Conservation (phyloP, 30 jellyfish, hydroid and myxozoan species). For the Mastigias papua region DNA sequence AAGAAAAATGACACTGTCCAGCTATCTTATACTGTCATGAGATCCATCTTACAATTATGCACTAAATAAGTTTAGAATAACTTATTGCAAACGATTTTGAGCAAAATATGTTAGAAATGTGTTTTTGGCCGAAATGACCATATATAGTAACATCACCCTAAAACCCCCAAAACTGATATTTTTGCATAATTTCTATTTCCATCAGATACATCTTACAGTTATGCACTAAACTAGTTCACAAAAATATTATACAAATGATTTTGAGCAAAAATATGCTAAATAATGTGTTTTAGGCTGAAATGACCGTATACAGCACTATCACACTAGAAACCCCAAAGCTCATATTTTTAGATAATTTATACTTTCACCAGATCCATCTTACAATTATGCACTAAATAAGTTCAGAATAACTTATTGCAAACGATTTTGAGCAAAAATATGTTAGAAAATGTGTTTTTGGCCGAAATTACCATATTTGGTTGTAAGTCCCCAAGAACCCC, state of each 20-base stretch:
- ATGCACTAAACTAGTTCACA: background rate
- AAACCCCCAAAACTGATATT: background rate
- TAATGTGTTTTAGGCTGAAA: background rate
- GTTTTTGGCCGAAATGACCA: too few relatives aligned
- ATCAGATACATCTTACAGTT: background rate
- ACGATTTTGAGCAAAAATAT: background rate
- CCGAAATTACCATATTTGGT: background rate
- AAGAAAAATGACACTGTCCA: background rate
- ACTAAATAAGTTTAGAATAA: too few relatives aligned
- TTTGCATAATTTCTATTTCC: background rate
- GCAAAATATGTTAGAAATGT: background rate
- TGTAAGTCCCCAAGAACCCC: background rate
- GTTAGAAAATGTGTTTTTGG: background rate
- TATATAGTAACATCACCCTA: too few relatives aligned
- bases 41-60: background rate
- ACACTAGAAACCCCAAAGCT: background rate
- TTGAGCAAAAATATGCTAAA: background rate
- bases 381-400: background rate
- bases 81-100: background rate
- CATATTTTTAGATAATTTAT: background rate
- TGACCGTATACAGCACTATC: background rate
- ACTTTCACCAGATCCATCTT: background rate
- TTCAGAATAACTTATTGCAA: background rate
- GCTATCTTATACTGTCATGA: background rate
- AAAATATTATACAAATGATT: background rate